phyloP scores from a whole-genome alignment of 2,113 vertebrate species.

The Naja naja region DNA sequence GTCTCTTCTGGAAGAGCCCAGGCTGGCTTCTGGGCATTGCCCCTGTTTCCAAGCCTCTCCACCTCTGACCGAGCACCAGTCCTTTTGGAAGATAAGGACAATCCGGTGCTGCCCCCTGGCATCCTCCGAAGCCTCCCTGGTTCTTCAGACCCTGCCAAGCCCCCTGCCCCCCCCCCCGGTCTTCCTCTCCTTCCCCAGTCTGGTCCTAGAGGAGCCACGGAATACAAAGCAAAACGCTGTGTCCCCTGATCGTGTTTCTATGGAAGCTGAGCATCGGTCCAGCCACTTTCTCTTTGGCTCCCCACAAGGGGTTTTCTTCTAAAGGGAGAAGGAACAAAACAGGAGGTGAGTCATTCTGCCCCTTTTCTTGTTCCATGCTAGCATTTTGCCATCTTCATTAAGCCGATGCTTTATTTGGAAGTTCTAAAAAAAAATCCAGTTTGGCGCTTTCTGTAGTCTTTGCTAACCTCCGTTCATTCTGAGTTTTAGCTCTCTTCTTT shows the following conservation, averaged over 20 bases:
- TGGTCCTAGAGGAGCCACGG: neutral
- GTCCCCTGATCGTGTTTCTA: neutral
- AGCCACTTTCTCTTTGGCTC: neutral
- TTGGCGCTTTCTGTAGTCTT: neutral
- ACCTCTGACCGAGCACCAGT: neutral
- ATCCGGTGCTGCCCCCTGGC: neutral
- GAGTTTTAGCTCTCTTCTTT: neutral
- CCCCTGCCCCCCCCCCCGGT: too few relatives aligned
- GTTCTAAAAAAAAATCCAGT: neutral
- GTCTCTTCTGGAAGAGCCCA: neutral
- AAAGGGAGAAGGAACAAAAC: neutral
- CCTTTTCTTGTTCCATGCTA: neutral
- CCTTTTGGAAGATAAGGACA: neutral
- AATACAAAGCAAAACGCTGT: neutral
- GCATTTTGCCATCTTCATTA: neutral
- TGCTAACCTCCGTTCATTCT: neutral
- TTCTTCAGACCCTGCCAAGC: neutral
- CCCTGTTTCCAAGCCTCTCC: neutral
- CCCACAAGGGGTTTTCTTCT: neutral
- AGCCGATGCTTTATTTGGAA: neutral
- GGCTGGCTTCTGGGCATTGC: neutral
- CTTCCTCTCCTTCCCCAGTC: rapidly evolving
- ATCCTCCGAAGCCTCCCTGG: neutral
- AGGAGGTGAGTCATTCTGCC: neutral
- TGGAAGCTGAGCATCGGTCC: neutral